These are phyloP conservation scores for Habrosyne pyritoides DNA, from an alignment of 2,888 invertebrate species.

Conservation along the genomic window DNA sequence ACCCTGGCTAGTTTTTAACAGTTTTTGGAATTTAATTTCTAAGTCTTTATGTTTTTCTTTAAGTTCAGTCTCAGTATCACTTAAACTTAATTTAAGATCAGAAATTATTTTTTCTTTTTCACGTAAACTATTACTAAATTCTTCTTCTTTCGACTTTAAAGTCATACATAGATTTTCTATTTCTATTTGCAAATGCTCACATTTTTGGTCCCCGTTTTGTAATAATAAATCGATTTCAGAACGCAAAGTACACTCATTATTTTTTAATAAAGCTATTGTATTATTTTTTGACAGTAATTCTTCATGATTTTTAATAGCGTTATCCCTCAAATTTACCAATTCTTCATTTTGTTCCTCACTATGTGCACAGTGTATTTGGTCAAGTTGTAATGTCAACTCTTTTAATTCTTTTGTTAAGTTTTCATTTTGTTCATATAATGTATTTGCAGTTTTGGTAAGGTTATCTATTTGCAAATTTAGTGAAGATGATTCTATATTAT, in stretches of 20 bases:
- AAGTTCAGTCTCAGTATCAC: slow-evolving; percentile 28
- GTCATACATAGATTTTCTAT: slow-evolving; percentile 25
- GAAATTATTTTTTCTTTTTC: slow-evolving; percentile 28
- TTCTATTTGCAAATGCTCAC: slow-evolving; percentile 20
- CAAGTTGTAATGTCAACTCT: slow-evolving; percentile 6
- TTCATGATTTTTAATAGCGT: background rate
- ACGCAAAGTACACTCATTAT: slow-evolving; percentile 20
- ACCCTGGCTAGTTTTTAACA: slow-evolving; percentile 23
- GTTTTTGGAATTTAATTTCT: slow-evolving; percentile 20
- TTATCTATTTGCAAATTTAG: slow-evolving; percentile 27
- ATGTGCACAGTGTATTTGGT: background rate
- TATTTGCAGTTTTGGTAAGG: slow-evolving; percentile 17
- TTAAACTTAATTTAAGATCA: slow-evolving; percentile 20
- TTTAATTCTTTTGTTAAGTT: slow-evolving; percentile 14
- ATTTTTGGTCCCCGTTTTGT: slow-evolving; percentile 11
- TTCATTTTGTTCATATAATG: slow-evolving; percentile 12
- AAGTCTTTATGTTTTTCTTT: slow-evolving; percentile 35
- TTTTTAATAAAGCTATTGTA: slow-evolving; percentile 25
- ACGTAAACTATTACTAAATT: slow-evolving; percentile 26
- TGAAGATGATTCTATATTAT: slow-evolving; percentile 27
- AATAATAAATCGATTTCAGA: slow-evolving; percentile 15
- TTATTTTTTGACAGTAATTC: slow-evolving; percentile 20
- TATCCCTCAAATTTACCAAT: slow-evolving; percentile 17
- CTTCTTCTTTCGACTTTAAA: slow-evolving; percentile 33
- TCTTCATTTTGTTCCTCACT: slow-evolving; percentile 16